Evolutionary conservation across 2,888 invertebrate species (phyloP).

Genomic region (Hypselothyrea guttata): DNA sequence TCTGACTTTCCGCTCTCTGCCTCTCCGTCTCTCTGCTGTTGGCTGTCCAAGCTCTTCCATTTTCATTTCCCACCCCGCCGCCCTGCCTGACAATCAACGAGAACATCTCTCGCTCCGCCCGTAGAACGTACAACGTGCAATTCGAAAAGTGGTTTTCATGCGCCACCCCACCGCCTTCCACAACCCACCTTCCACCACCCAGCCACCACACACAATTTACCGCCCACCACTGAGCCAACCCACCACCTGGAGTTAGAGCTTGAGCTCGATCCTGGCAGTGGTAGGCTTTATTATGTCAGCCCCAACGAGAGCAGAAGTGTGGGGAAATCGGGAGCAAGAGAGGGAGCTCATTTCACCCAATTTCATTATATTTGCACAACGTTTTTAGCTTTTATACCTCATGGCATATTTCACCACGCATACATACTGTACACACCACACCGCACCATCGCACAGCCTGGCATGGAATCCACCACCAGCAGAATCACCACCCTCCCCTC

Average conservation of each 20-base stretch:
- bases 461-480: constrained; percentile 43
- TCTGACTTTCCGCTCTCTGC: constrained; percentile 4
- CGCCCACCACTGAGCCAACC: constrained; percentile 16
- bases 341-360: constrained; percentile 73
- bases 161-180: constrained; percentile 54
- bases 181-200: constrained; percentile 16
- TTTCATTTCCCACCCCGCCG: constrained; percentile 62
- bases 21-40: constrained; percentile 3
- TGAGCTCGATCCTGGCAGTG: constrained; percentile 49
- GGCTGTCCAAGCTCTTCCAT: constrained; percentile 61
- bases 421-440: constrained; percentile 27
- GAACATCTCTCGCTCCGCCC: constrained; percentile 34
- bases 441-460: constrained; percentile 1
- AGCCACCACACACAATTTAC: neutral
- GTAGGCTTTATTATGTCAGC: constrained; percentile 79
- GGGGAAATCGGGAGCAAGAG: constrained; percentile 8
- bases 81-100: constrained; percentile 59
- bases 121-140: constrained; percentile 74
- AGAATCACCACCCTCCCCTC: constrained; percentile 18
- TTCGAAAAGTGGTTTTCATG: constrained; percentile 77
- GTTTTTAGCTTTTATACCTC: constrained; percentile 79
- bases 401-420: constrained; percentile 77
- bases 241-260: constrained; percentile 19
- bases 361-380: constrained; percentile 79
- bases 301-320: constrained; percentile 20